Base-by-base conservation (phyloP, 2,888 invertebrate genomes). In the Microplitis deprimator region DNA sequence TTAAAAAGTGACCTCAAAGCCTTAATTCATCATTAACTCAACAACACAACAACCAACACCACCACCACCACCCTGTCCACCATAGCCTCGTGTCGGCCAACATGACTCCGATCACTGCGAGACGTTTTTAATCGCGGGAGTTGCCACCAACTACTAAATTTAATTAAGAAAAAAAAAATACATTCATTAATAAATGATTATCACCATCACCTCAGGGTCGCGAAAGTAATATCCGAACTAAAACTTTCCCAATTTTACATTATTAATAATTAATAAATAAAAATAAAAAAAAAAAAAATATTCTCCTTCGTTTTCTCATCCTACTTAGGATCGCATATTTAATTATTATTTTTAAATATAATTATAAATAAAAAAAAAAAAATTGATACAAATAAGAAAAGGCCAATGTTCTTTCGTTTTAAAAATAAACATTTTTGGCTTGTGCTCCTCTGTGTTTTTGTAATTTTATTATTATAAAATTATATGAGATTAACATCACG, bases 1-100 rank as follows among this genome's bases (percentile, higher is more conserved):
- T 90, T 84, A 91, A 91, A 88, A 92, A 92, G 92, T 92, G 92
- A 92, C 92, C 90, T 83, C 83, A 76, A 41, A 60, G 67, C 41
- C 70, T 38, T 76, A 75, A 72, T 73, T 60, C 81, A 77, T 80
- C 80, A 71, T 82, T 50, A 50, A 50, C 50, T 13, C 50, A 50
- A 50, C 50, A 50, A 50, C 50, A 50, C 50, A 50, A 50, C 29
- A 29, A 29, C 29, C 29, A 29, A 29, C 50, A 50, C 8, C 50
- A 50, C 8, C 50, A 50, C 50, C 8, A 50, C 50, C 50, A 81
- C 80, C 78, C 83, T 82, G 85, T 87, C 82, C 85, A 84, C 85
- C 85, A 84, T 85, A 85, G 86, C 83, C 83, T 85, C 82, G 86
- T 85, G 84, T 86, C 87, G 82, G 83, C 83, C 83, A 87, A 86